phyloP scores from a whole-genome alignment of 2,113 vertebrate genomes.

The Echinops telfairi region DNA sequence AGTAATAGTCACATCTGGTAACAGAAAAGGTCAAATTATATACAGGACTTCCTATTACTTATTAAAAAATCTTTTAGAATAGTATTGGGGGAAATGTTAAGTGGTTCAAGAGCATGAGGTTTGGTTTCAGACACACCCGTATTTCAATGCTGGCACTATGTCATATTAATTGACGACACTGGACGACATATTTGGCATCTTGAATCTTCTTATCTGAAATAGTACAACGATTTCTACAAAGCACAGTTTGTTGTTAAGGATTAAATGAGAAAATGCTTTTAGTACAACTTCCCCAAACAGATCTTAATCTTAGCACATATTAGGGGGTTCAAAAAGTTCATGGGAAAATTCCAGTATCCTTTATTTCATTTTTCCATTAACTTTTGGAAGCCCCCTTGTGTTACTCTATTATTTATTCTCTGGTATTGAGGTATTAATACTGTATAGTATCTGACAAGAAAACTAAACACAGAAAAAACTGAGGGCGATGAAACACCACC shows the following conservation, averaged over 20 bases:
- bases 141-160: neutral
- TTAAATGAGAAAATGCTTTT: constrained; percentile 19
- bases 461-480: constrained; percentile 33
- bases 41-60: neutral
- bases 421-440: neutral
- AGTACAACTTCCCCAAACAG: neutral
- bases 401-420: neutral
- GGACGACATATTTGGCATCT: neutral
- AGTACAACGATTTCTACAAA: neutral
- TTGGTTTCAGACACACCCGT: too few species aligned
- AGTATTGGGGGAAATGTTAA: neutral
- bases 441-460: neutral
- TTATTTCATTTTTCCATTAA: too few species aligned
- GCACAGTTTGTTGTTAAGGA: neutral
- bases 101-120: too few species aligned
- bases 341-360: too few species aligned
- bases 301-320: too few species aligned
- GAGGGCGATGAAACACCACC: neutral
- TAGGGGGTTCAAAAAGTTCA: too few species aligned
- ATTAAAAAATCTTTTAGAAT: constrained; percentile 42
- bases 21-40: constrained; percentile 21
- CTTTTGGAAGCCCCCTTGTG: too few species aligned
- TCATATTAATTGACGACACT: neutral
- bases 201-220: neutral
- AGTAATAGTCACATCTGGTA: constrained; percentile 9